Evolutionary conservation across 2,113 vertebrate genomes (phyloP), one percentile per base, ranked within the genome.

Genomic region (Cyprinodon tularosa): DNA sequence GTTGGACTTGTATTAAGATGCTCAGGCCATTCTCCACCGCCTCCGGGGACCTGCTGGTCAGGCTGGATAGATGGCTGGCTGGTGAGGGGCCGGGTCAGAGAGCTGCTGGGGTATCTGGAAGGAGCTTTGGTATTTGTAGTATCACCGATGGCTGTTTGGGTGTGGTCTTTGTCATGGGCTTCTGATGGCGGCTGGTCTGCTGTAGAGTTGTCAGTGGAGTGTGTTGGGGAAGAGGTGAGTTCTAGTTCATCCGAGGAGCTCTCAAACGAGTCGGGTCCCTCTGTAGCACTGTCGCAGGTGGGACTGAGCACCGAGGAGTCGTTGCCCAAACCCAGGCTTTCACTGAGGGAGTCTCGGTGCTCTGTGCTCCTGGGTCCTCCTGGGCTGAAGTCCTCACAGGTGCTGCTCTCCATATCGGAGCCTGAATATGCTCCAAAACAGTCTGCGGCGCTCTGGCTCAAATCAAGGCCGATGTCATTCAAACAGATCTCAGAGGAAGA

Each of bases 181-280:
- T 88, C 86, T 15, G 77, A 38, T 22, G 80, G 3, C 4, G 78
- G 61, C 36, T 22, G 66, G 44, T 84, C 83, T 61, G 77, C 76
- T 13, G 78, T 74, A 13, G 78, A 74, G 38, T 45, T 64, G 38
- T 59, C 40, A 10, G 78, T 11, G 0, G 83, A 74, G 61, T 86
- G 90, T 1, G 84, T 80, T 0, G 89, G 87, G 59, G 90, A 90
- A 3, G 89, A 68, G 15, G 91, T 92, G 14, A 86, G 85, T 12
- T 96, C 94, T 0, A 95, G 74, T 72, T 97, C 95, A 50, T 96
- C 95, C 0, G 94, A 96, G 12, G 95, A 95, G 73, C 95, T 93
- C 86, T 95, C 94, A 71, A 95, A 95, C 0, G 93, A 94, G 57
- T 96, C 96, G 9, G 93, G 92, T 1, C 87, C 94, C 62, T 95